Percentiles rank a stretch among this genome's conserved stretches.
Conservation (phyloP, 1,140 invertebrate genomes). For the Drosophila miranda region DNA sequence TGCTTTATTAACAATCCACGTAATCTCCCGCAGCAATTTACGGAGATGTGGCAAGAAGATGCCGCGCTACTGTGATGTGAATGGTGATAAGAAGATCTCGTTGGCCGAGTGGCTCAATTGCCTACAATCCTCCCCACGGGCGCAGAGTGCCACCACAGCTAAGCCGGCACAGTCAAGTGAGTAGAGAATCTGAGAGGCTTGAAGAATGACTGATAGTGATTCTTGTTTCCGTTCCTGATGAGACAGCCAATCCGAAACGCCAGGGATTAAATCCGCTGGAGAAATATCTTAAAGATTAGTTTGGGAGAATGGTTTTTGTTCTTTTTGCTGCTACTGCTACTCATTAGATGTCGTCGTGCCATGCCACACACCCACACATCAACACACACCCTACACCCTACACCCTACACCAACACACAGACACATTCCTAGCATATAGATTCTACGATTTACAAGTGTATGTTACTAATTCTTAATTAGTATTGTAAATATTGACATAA, state of each 20-base stretch:
- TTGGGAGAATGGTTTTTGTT: slow-evolving; percentile 18
- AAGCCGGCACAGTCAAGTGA: slow-evolving; percentile 63
- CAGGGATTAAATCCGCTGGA: slow-evolving; percentile 88
- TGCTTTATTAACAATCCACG: not conserved
- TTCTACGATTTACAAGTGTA: slow-evolving; percentile 71
- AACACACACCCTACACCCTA: slow-evolving; percentile 30
- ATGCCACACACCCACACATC: slow-evolving; percentile 58
- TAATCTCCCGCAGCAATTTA: slow-evolving; percentile 83
- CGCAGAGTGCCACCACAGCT: slow-evolving; percentile 48
- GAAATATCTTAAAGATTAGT: slow-evolving; percentile 86
- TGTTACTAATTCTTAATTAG: slow-evolving; percentile 67
- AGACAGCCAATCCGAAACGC: slow-evolving; percentile 84
- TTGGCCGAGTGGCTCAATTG: slow-evolving; percentile 95
- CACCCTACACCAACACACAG: slow-evolving; percentile 49
- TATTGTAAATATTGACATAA: slow-evolving; percentile 78
- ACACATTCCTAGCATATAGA: slow-evolving; percentile 78
- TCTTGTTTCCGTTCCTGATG: slow-evolving; percentile 76
- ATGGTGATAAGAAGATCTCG: slow-evolving; percentile 93
- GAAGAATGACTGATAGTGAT: not conserved
- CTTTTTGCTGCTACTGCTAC: slow-evolving; percentile 54
- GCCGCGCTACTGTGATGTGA: slow-evolving; percentile 94
- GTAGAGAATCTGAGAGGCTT: not conserved
- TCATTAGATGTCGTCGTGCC: slow-evolving; percentile 77
- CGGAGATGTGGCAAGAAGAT: slow-evolving; percentile 93
- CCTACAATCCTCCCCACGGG: slow-evolving; percentile 85